Evolutionary conservation across 2,797 vertebrate species (phyloP), one percentile per base, ranked within the genome.

Genomic region (Sternarchorhynchus goeldii): DNA sequence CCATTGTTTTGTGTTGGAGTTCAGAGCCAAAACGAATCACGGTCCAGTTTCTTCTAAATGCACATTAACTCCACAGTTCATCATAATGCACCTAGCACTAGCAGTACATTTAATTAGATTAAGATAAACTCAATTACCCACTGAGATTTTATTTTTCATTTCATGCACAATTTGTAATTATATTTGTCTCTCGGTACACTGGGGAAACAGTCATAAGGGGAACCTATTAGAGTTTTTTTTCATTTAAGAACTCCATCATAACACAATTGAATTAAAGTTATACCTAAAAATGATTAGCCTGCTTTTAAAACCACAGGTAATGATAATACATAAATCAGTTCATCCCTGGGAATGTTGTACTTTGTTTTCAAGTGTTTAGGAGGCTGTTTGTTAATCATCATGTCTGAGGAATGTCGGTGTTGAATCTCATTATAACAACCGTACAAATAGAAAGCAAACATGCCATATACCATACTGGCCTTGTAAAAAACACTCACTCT

Each of bases 381-480:
- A 78, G 70, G 80, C 78, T 73, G 6, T 82, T 88, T 81, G 85
- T 79, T 50, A 78, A 85, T 85, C 83, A 85, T 87, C 83, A 88
- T 85, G 88, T 86, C 85, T 88, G 73, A 85, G 86, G 89, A 90
- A 92, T 90, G 88, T 88, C 85, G 82, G 87, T 84, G 86, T 87
- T 85, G 76, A 78, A 88, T 78, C 34, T 77, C 55, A 79, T 79
- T 77, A 70, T 84, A 76, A 90, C 83, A 90, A 88, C 82, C 80
- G 85, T 82, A 84, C 87, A 87, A 82, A 79, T 81, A 78, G 80
- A 80, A 81, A 85, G 83, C 45, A 34, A 76, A 76, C 81, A 71
- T 71, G 85, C 83, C 87, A 90, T 83, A 90, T 90, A 85, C 88
- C 87, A 25, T 88, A 68, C 81, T 80, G 89, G 88, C 86, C 85